These are phyloP conservation scores for Dolichotis patagonum DNA, from an alignment of 2,113 vertebrate species.

Conservation along the genomic window DNA sequence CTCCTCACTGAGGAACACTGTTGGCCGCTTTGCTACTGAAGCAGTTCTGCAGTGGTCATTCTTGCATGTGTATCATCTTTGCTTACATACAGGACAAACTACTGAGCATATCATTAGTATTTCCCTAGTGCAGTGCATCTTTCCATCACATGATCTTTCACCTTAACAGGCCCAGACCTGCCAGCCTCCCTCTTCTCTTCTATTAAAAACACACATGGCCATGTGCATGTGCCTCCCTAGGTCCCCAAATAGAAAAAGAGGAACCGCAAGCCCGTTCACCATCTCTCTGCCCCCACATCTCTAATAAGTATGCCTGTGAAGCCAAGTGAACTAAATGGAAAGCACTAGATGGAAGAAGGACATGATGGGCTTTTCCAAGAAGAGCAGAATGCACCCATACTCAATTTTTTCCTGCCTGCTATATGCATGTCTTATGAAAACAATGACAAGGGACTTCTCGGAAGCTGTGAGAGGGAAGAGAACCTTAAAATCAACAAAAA, in stretches of 20 bases:
- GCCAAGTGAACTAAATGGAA: slow-evolving; percentile 61
- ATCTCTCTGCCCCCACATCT: slow-evolving; percentile 55
- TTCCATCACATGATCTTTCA: neutral
- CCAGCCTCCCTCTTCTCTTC: neutral
- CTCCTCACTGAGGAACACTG: neutral
- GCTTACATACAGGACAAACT: neutral
- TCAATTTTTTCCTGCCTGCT: slow-evolving; percentile 76
- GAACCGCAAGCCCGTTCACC: neutral
- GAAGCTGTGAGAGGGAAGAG: slow-evolving; percentile 71
- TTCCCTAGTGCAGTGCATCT: neutral
- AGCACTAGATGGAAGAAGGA: slow-evolving; percentile 66
- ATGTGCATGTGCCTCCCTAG: neutral
- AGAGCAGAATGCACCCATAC: slow-evolving; percentile 62
- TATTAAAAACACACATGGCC: neutral
- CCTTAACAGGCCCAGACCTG: neutral
- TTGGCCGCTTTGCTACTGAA: neutral
- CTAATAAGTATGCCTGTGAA: slow-evolving; percentile 70
- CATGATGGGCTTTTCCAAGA: slow-evolving; percentile 76
- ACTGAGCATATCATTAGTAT: too few relatives aligned
- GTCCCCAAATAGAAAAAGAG: neutral
- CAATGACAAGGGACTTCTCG: slow-evolving; percentile 78
- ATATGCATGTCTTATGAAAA: slow-evolving; percentile 70
- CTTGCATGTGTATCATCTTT: neutral
- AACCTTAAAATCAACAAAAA: slow-evolving; percentile 78
- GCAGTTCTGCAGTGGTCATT: neutral